A percentile compares a stretch with the other conserved stretches of the same genome.
Conservation (phyloP, 1,140 invertebrate genomes). For the Hylaeus volcanicus region DNA sequence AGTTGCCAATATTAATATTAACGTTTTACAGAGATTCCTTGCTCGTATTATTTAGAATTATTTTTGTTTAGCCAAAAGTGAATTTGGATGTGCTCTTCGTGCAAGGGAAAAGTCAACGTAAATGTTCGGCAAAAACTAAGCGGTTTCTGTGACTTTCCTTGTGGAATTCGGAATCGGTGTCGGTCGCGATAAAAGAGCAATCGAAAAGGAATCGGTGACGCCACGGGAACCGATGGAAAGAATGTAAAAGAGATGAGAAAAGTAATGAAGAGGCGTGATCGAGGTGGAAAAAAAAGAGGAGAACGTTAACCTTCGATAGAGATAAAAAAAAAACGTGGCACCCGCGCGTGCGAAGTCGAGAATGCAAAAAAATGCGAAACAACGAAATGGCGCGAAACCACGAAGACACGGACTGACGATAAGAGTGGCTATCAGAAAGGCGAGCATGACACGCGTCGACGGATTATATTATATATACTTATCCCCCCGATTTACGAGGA, state of each 20-base stretch:
- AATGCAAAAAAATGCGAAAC: not conserved
- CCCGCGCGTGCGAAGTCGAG: not conserved
- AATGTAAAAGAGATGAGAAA: no score
- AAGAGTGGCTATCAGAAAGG: slow-evolving; percentile 28
- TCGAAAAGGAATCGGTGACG: not conserved
- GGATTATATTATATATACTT: not conserved
- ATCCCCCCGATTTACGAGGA: no score
- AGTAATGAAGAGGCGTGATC: not conserved
- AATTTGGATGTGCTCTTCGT: no score
- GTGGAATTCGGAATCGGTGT: no score
- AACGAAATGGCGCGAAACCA: slow-evolving; percentile 12
- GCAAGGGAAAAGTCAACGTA: no score
- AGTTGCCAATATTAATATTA: no score
- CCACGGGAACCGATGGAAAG: not conserved
- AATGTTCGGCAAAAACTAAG: no score
- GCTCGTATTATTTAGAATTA: no score
- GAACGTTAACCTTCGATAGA: not conserved
- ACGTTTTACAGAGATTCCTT: no score
- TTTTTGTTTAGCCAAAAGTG: no score
- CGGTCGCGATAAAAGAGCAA: no score
- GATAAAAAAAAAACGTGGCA: not conserved
- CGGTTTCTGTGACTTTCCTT: no score
- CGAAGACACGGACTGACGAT: slow-evolving; percentile 17
- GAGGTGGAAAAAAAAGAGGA: not conserved
- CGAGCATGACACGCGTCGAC: not conserved